Evolutionary conservation across 1,140 invertebrate species (phyloP).

Genomic region (Temnothorax nylanderi): DNA sequence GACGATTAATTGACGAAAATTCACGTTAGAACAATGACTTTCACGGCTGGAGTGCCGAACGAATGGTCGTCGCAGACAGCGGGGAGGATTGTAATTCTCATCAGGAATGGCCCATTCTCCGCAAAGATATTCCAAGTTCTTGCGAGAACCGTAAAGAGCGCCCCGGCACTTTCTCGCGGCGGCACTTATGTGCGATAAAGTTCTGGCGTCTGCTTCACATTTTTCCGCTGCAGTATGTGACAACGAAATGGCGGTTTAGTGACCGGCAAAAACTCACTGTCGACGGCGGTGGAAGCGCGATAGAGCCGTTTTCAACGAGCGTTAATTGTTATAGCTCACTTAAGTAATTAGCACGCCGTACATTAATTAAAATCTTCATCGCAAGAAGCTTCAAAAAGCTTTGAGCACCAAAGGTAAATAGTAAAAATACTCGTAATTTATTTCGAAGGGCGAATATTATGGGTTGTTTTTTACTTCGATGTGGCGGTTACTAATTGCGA

Average conservation of each 20-base stretch:
- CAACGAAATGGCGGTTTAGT: conserved; percentile 11
- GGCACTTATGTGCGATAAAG: conserved; percentile 62
- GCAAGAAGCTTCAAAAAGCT: background rate
- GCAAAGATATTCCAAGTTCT: conserved; percentile 69
- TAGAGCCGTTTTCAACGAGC: background rate
- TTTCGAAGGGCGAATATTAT: background rate
- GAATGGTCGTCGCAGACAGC: conserved; percentile 63
- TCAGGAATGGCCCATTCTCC: conserved; percentile 67
- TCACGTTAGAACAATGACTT: conserved; percentile 70
- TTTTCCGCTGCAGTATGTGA: conserved; percentile 50
- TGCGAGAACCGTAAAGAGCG: conserved; percentile 55
- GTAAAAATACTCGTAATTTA: conserved; percentile 7
- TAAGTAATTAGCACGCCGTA: background rate
- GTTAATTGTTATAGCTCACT: conserved; percentile 21
- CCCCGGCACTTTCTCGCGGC: conserved; percentile 42
- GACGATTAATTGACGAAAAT: conserved; percentile 73
- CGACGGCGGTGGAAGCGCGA: background rate
- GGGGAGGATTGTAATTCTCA: conserved; percentile 61
- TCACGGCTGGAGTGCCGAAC: conserved; percentile 19
- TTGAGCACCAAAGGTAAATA: background rate
- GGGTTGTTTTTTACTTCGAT: too few species aligned
- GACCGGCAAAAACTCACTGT: background rate
- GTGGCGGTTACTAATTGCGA: background rate
- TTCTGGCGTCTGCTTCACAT: conserved; percentile 52
- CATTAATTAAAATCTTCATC: conserved; percentile 10